These are phyloP conservation scores for Cyprinella venusta DNA, from an alignment of 2,797 vertebrate genomes.

Conservation along the genomic window DNA sequence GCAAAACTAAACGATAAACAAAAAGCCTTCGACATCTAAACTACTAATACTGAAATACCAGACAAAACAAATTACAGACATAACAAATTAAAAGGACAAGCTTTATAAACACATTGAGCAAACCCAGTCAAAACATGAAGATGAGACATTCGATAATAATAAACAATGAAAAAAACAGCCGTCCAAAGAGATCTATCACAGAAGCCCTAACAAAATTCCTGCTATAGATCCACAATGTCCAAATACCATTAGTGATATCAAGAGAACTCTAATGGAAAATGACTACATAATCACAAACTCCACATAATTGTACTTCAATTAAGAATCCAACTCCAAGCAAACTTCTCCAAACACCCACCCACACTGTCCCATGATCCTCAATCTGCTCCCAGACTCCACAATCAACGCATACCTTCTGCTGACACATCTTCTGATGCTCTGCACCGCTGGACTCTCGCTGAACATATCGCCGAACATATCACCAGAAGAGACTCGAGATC, in stretches of 20 bases:
- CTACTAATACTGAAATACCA: neutral
- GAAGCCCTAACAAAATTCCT: neutral
- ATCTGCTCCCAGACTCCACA: neutral
- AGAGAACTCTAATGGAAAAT: neutral
- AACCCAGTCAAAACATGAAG: conserved; percentile 12
- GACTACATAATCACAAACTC: neutral
- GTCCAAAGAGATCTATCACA: neutral
- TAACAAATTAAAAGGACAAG: neutral
- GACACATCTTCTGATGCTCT: conserved; percentile 42
- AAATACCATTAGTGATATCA: neutral
- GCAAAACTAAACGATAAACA: neutral
- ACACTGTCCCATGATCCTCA: neutral
- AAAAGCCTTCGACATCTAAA: neutral
- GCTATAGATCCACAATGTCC: neutral
- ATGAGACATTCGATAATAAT: neutral
- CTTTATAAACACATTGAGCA: neutral
- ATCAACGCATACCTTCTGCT: conserved; percentile 54
- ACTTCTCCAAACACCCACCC: neutral
- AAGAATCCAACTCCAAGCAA: neutral
- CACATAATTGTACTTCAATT: neutral
- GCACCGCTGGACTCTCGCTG: conserved; percentile 59
- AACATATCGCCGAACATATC: conserved; percentile 63
- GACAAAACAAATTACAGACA: conserved; percentile 13
- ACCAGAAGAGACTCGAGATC: conserved; percentile 52
- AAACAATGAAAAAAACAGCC: neutral